phyloP scores from a whole-genome alignment of 2,888 invertebrate species.

The Drosophila macrothrix region DNA sequence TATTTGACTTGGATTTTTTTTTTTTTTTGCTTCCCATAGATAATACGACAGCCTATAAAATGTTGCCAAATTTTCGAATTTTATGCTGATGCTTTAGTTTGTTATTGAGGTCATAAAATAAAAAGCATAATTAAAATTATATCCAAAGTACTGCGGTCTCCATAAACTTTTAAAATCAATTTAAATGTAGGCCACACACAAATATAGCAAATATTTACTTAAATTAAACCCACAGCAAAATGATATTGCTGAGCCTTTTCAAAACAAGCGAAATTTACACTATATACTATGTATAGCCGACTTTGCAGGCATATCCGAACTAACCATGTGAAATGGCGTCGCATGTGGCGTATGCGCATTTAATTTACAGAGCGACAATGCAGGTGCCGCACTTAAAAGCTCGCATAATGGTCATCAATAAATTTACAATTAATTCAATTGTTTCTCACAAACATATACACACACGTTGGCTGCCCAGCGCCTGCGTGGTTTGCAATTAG shows the following conservation, averaged over 20 bases:
- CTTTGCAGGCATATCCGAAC: not conserved
- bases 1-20: slow-evolving; percentile 39
- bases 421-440: slow-evolving; percentile 56
- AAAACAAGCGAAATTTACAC: not conserved
- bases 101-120: slow-evolving; percentile 36
- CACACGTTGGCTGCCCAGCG: not conserved
- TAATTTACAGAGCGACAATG: not conserved
- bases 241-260: not conserved
- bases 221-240: not conserved
- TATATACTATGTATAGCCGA: not conserved
- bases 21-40: slow-evolving; percentile 15
- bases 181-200: not conserved
- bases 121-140: slow-evolving; percentile 51
- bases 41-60: slow-evolving; percentile 39
- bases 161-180: slow-evolving; percentile 16
- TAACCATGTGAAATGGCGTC: not conserved
- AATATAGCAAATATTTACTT: not conserved
- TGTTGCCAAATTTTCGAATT: slow-evolving; percentile 18
- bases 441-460: slow-evolving; percentile 9
- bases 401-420: slow-evolving; percentile 36
- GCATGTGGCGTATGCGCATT: slow-evolving; percentile 7
- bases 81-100: slow-evolving; percentile 39
- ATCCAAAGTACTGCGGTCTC: slow-evolving; percentile 4
- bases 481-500: slow-evolving; percentile 32
- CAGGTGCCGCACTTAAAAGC: slow-evolving; percentile 35